Evolutionary conservation across 92 coral and sea anemone species (phyloP).

Genomic region (Diadumene lineata): DNA sequence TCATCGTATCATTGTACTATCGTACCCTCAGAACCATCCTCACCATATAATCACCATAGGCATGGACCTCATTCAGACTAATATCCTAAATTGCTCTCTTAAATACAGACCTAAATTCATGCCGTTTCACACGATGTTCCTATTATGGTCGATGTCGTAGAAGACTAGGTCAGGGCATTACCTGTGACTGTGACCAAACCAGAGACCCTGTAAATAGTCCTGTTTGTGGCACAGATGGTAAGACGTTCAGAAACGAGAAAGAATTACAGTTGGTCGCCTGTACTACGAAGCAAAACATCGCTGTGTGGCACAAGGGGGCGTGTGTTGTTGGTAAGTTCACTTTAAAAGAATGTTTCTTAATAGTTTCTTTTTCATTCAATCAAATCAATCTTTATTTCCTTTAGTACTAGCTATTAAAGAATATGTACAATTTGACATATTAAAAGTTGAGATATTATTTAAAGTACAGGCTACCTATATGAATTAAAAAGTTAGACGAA

Average conservation of each 20-base stretch:
- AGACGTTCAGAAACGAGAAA: slow-evolving; percentile 73
- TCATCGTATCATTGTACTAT: too few species aligned
- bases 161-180: slow-evolving; percentile 41
- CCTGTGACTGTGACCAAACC: slow-evolving; percentile 73
- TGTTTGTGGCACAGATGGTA: slow-evolving; percentile 92
- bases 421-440: too few species aligned
- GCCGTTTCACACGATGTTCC: slow-evolving; percentile 82
- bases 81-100: neutral
- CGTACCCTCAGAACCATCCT: too few species aligned
- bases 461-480: too few species aligned
- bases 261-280: slow-evolving; percentile 67
- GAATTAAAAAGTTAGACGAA: too few species aligned
- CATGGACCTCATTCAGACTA: too few species aligned
- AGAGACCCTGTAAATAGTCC: slow-evolving; percentile 53
- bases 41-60: too few species aligned
- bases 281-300: slow-evolving; percentile 56
- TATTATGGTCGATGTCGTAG: slow-evolving; percentile 69
- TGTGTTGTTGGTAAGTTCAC: slow-evolving; percentile 53
- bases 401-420: too few species aligned
- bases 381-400: too few species aligned
- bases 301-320: slow-evolving; percentile 69
- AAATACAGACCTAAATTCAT: slow-evolving; percentile 67
- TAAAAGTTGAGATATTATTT: too few species aligned
- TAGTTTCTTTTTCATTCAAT: neutral
- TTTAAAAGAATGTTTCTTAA: neutral